Percentiles rank a stretch among this genome's conserved stretches.
phyloP scores from a whole-genome alignment of 2,888 invertebrate genomes.

The Aphrophora alni region DNA sequence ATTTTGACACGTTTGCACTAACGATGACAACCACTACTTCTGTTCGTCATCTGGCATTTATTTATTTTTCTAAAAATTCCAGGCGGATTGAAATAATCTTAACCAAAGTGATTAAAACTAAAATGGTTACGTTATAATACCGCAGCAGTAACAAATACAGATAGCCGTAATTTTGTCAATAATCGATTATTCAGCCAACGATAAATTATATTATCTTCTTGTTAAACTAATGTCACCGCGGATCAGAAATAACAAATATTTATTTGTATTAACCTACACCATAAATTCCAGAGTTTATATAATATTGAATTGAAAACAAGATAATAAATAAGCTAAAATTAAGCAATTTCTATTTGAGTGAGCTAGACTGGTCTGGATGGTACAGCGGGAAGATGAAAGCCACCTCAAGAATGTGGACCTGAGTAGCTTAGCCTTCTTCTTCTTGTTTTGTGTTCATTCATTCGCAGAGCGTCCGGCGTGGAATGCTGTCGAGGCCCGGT shows the following conservation, averaged over 20 bases:
- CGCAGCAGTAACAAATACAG: too few species aligned
- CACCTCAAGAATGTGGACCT: not conserved
- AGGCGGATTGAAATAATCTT: too few species aligned
- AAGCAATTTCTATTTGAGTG: conserved; percentile 1
- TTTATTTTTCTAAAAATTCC: too few species aligned
- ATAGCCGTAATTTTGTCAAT: too few species aligned
- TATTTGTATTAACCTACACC: not conserved
- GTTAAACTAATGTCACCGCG: not conserved
- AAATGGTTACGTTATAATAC: too few species aligned
- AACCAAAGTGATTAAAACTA: too few species aligned
- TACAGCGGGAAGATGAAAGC: conserved; percentile 7
- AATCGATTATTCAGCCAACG: not conserved
- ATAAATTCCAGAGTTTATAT: not conserved
- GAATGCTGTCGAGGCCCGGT: not conserved
- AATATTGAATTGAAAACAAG: not conserved
- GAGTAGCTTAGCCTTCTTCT: not conserved
- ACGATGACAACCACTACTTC: too few species aligned
- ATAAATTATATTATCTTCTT: not conserved
- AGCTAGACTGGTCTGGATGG: not conserved
- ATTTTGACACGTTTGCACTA: too few species aligned
- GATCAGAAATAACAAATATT: not conserved
- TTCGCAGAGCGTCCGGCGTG: not conserved
- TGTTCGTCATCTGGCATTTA: too few species aligned
- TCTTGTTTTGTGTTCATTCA: not conserved
- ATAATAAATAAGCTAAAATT: not conserved